phyloP scores from a whole-genome alignment of 2,888 invertebrate species.

The Eupithecia subfuscata region DNA sequence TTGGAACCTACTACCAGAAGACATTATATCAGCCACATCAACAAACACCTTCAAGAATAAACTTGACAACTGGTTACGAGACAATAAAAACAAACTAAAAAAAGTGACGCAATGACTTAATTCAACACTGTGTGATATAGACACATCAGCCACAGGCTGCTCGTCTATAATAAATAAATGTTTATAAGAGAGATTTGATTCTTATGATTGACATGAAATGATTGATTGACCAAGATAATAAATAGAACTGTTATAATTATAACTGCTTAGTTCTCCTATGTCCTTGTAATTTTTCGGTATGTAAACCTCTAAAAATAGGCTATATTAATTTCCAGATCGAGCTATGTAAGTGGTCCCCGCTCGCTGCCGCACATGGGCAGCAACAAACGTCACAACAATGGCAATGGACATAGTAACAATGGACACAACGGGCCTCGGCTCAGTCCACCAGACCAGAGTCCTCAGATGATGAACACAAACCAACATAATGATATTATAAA shows the following conservation, averaged over 20 bases:
- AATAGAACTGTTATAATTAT: background rate
- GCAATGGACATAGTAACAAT: constrained; percentile 45
- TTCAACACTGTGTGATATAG: too few species aligned
- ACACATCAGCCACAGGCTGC: too few species aligned
- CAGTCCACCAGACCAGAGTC: constrained; percentile 70
- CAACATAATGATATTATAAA: constrained; percentile 92
- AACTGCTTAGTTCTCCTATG: background rate
- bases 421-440: constrained; percentile 63
- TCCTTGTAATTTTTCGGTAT: background rate
- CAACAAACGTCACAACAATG: constrained; percentile 47
- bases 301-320: background rate
- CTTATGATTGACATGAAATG: background rate
- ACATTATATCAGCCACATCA: too few species aligned
- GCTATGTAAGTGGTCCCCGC: constrained; percentile 74
- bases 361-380: constrained; percentile 76
- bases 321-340: constrained; percentile 62
- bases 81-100: too few species aligned
- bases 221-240: background rate
- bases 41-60: too few species aligned
- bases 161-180: too few species aligned
- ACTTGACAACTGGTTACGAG: too few species aligned
- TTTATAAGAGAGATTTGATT: background rate
- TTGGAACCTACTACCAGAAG: too few species aligned
- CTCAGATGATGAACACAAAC: constrained; percentile 54
- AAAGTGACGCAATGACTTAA: too few species aligned